Percentiles rank a stretch among this genome's conserved stretches.
These are phyloP conservation scores for Plumapathes pennacea DNA, from an alignment of 92 coral and sea anemone genomes.

Conservation along the genomic window DNA sequence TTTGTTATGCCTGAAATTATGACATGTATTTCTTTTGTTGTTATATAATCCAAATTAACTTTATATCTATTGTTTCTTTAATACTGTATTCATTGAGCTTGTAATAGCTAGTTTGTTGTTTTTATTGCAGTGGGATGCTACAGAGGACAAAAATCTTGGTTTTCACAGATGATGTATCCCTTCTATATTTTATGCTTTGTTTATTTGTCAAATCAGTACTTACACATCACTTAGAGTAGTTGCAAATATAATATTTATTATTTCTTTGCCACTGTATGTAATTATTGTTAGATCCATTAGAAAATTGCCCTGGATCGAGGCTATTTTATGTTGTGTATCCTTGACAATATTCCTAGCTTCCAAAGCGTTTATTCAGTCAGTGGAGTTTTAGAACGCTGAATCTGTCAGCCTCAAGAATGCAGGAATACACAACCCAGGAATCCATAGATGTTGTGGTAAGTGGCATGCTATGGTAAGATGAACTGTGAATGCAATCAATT, in stretches of 20 bases:
- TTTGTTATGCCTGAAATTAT: not conserved
- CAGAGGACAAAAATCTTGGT: slow-evolving; percentile 76
- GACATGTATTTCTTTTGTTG: not conserved
- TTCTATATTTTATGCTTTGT: no score
- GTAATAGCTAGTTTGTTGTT: not conserved
- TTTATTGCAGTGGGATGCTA: slow-evolving; percentile 72
- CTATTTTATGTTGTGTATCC: slow-evolving; percentile 3
- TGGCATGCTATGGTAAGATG: no score
- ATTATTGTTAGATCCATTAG: not conserved
- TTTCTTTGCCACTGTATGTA: not conserved
- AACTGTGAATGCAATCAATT: no score
- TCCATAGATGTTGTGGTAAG: slow-evolving; percentile 84
- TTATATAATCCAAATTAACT: not conserved
- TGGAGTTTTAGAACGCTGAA: slow-evolving; percentile 92
- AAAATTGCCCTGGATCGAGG: no score
- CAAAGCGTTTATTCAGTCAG: slow-evolving; percentile 81
- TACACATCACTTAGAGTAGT: slow-evolving; percentile 6
- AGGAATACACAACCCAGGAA: slow-evolving; percentile 85
- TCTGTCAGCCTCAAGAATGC: slow-evolving; percentile 87
- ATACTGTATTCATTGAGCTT: not conserved
- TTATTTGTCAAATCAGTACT: no score
- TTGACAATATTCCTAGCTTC: slow-evolving; percentile 42
- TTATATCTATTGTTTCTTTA: not conserved
- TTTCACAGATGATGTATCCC: slow-evolving; percentile 92
- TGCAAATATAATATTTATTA: no score